Percentiles rank a stretch among this genome's conserved stretches.
Conservation (phyloP, 2,797 vertebrate genomes). For the Psittacula derbiana region DNA sequence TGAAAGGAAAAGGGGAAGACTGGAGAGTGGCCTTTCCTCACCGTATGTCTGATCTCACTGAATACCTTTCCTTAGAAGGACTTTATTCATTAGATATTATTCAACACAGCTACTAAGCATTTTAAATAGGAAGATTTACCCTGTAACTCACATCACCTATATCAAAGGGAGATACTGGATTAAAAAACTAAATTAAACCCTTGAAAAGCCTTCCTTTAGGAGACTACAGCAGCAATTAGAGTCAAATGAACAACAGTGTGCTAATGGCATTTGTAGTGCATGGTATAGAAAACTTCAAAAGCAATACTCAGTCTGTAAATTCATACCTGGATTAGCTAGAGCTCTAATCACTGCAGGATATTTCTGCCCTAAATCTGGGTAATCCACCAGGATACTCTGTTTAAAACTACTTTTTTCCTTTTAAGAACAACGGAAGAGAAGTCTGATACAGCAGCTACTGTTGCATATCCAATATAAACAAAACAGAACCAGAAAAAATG, state of each 20-base stretch:
- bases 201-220: not conserved
- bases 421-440: not conserved
- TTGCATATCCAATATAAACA: not conserved
- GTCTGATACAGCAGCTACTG: not conserved
- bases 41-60: not conserved
- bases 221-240: not conserved
- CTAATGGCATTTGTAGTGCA: not conserved
- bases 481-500: not conserved
- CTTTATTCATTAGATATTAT: not conserved
- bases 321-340: not conserved
- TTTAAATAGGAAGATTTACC: not conserved
- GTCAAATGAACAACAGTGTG: not conserved
- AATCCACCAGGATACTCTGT: not conserved
- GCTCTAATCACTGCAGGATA: not conserved
- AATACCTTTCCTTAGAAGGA: not conserved
- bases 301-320: not conserved
- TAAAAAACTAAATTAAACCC: not conserved
- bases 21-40: not conserved
- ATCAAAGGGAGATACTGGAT: slow-evolving; percentile 30
- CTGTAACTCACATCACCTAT: not conserved
- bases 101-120: not conserved
- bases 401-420: not conserved
- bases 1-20: not conserved
- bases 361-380: not conserved
- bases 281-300: not conserved